phyloP scores from a whole-genome alignment of 1,140 invertebrate species.

The Plectrocnemia conspersa region DNA sequence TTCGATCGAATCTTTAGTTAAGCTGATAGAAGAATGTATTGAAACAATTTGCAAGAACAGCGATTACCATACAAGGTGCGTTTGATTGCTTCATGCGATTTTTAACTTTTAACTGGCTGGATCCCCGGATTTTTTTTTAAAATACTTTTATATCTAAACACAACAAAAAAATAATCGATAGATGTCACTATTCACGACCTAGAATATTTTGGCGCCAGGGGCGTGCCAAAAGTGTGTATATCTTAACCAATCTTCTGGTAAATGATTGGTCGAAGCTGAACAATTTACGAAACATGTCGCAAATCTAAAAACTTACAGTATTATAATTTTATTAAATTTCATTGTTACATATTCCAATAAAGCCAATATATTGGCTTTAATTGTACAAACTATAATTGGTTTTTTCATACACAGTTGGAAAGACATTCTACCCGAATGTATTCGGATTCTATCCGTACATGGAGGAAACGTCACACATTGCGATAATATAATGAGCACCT shows the following conservation, averaged over 20 bases:
- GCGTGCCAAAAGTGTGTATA: too few relatives aligned
- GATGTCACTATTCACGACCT: too few relatives aligned
- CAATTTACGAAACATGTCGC: too few relatives aligned
- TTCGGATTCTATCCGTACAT: conserved; percentile 38
- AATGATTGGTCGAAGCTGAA: too few relatives aligned
- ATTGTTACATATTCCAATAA: conserved; percentile 4
- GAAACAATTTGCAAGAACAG: conserved; percentile 37
- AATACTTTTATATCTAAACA: conserved; percentile 9
- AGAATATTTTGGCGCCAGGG: too few relatives aligned
- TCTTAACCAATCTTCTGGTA: too few relatives aligned
- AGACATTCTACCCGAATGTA: conserved; percentile 40
- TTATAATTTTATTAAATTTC: neutral
- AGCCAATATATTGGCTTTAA: neutral
- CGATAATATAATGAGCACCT: conserved; percentile 37
- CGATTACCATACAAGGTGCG: conserved; percentile 35
- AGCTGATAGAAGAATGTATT: conserved; percentile 38
- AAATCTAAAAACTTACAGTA: too few relatives aligned
- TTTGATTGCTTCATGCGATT: too few relatives aligned
- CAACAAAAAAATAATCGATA: too few relatives aligned
- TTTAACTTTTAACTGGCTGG: too few relatives aligned
- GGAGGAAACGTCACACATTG: conserved; percentile 34
- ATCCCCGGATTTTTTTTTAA: conserved; percentile 9
- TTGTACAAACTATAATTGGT: conserved; percentile 1
- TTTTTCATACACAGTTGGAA: conserved; percentile 40
- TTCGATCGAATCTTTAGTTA: conserved; percentile 36